Conservation (phyloP, 2,113 vertebrate genomes). For the Centropus unirufus region DNA sequence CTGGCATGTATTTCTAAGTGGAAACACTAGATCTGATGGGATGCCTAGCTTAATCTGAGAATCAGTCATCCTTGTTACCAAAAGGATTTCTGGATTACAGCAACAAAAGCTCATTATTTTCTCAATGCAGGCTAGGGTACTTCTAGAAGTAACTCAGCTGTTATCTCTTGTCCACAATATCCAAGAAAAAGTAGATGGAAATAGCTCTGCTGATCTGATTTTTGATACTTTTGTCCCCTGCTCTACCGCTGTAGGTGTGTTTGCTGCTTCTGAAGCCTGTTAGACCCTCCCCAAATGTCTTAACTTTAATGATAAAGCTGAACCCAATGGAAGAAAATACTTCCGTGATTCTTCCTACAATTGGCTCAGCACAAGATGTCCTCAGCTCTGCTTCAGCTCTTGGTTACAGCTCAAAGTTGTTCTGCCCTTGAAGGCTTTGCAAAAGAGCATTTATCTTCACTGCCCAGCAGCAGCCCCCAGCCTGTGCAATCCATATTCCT, state of each 20-base stretch:
- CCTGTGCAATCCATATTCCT: rapidly evolving
- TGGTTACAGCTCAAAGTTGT: background rate
- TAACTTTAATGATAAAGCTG: background rate
- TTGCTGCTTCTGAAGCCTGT: background rate
- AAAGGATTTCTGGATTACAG: background rate
- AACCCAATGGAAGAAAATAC: background rate
- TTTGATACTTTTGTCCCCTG: background rate
- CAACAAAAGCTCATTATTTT: background rate
- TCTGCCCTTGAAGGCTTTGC: background rate
- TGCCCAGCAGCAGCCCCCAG: rapidly evolving
- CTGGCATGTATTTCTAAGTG: background rate
- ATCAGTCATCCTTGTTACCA: background rate
- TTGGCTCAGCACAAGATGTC: background rate
- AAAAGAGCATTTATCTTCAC: background rate
- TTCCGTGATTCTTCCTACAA: background rate
- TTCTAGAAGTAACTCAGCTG: background rate
- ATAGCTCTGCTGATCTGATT: background rate
- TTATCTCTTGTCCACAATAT: background rate
- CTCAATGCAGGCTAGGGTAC: background rate
- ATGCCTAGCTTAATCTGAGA: background rate
- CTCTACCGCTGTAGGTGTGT: background rate
- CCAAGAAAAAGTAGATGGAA: background rate
- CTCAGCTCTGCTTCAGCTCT: background rate
- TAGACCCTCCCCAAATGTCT: background rate
- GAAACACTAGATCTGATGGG: background rate